Evolutionary conservation across 2,797 vertebrate genomes (phyloP).

Genomic region (Erpetoichthys calabaricus): DNA sequence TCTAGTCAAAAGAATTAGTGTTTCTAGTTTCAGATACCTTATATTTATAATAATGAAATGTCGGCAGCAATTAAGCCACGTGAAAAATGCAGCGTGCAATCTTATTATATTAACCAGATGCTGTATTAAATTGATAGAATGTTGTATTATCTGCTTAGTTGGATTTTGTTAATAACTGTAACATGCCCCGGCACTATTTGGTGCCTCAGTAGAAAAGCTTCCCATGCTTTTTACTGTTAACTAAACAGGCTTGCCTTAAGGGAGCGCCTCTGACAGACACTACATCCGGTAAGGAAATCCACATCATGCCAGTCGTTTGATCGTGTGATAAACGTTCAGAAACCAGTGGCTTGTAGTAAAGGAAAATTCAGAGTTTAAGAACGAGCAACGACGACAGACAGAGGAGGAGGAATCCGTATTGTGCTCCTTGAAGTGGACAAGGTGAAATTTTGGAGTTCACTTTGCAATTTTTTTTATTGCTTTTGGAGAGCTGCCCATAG

Average conservation of each 20-base stretch:
- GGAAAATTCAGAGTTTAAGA: slow-evolving; percentile 37
- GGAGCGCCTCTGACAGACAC: slow-evolving; percentile 27
- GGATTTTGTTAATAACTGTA: slow-evolving; percentile 46
- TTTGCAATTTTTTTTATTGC: no score
- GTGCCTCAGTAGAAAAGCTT: not conserved
- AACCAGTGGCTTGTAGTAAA: slow-evolving; percentile 51
- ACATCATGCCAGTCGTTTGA: slow-evolving; percentile 27
- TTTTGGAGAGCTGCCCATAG: no score
- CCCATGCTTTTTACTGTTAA: no score
- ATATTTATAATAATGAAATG: slow-evolving; percentile 96
- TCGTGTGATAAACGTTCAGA: slow-evolving; percentile 34
- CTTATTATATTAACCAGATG: slow-evolving; percentile 81
- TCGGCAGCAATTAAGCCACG: slow-evolving; percentile 84
- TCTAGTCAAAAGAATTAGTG: slow-evolving; percentile 83
- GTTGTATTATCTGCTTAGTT: slow-evolving; percentile 58
- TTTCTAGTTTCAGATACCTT: slow-evolving; percentile 79
- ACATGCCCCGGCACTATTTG: slow-evolving; percentile 24
- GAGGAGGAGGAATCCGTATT: no score
- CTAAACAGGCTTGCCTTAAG: slow-evolving; percentile 15
- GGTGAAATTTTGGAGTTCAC: no score
- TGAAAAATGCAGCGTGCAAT: slow-evolving; percentile 90
- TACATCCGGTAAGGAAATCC: not conserved
- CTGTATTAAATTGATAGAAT: slow-evolving; percentile 43
- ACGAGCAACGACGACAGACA: slow-evolving; percentile 35
- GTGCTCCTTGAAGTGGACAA: no score